Evolutionary conservation across 2,888 invertebrate genomes (phyloP).

Genomic region (Brachylomia viminalis): DNA sequence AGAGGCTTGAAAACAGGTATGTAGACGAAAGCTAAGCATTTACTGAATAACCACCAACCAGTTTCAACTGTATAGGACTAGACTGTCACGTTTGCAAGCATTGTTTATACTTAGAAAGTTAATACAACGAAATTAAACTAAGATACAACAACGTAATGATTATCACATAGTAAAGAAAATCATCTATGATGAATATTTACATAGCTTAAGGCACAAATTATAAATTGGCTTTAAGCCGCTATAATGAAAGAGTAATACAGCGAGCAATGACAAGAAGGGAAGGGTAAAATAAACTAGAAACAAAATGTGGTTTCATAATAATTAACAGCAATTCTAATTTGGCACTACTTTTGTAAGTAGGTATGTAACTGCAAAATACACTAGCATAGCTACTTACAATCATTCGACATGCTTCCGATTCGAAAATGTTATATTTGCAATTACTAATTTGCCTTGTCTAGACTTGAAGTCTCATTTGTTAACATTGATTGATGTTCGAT

Average conservation of each 20-base stretch:
- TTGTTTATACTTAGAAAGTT: conserved; percentile 69
- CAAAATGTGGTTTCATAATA: not conserved
- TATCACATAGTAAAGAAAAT: conserved; percentile 83
- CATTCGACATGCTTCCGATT: not conserved
- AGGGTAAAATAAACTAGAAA: not conserved
- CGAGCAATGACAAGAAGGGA: conserved; percentile 24
- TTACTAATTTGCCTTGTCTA: not conserved
- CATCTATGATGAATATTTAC: conserved; percentile 88
- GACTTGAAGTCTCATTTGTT: not conserved
- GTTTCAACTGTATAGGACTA: conserved; percentile 79
- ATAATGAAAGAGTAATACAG: conserved; percentile 33
- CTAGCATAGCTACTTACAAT: not conserved
- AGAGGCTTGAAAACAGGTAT: conserved; percentile 40
- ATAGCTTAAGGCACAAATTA: conserved; percentile 86
- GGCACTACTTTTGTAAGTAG: conserved; percentile 11
- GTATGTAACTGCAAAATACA: not conserved
- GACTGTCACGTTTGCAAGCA: conserved; percentile 81
- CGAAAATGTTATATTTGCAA: not conserved
- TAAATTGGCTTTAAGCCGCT: conserved; percentile 83
- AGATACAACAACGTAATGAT: conserved; percentile 77
- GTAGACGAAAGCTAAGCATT: conserved; percentile 59
- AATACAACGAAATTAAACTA: conserved; percentile 74
- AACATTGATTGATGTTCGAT: not conserved
- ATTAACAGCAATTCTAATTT: conserved; percentile 17
- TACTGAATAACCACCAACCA: conserved; percentile 69